These are phyloP conservation scores for Hylaeus volcanicus DNA, from an alignment of 1,140 invertebrate species.

Conservation along the genomic window DNA sequence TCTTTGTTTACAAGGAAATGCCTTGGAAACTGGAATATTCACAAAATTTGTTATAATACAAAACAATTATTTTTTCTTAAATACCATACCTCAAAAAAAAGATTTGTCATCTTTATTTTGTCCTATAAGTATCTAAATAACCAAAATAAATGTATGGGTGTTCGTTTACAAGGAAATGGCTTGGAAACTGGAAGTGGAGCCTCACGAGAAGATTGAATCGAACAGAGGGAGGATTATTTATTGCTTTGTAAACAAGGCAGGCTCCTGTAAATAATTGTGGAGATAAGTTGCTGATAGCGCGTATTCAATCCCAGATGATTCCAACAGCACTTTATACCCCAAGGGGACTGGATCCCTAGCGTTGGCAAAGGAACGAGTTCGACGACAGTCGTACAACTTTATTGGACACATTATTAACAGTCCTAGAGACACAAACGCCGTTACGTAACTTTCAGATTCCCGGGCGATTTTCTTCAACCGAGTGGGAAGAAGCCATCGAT, in stretches of 20 bases:
- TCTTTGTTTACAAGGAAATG: not conserved
- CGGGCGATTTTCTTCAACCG: constrained; percentile 11
- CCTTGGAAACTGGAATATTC: too few species aligned
- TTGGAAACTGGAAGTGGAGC: not conserved
- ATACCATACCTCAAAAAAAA: too few species aligned
- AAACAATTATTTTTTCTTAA: too few species aligned
- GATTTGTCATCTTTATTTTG: too few species aligned
- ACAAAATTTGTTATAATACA: too few species aligned
- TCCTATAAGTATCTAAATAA: too few species aligned
- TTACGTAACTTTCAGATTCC: constrained; percentile 20
- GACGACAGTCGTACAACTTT: constrained; percentile 4
- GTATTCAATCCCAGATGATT: not conserved
- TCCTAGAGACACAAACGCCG: not conserved
- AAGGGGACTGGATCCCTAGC: not conserved
- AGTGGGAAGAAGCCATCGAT: constrained; percentile 13
- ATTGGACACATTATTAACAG: constrained; percentile 18
- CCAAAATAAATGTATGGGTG: not conserved
- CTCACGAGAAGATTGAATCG: not conserved
- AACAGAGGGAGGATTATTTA: not conserved
- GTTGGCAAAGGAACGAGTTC: not conserved
- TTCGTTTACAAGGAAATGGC: not conserved
- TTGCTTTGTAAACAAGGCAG: constrained; percentile 16
- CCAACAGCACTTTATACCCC: not conserved
- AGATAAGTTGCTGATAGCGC: constrained; percentile 5
- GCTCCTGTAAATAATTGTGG: not conserved